These are phyloP conservation scores for Lytechinus variegatus DNA, from an alignment of 35 echinoderm and acorn worm species.

Conservation along the genomic window DNA sequence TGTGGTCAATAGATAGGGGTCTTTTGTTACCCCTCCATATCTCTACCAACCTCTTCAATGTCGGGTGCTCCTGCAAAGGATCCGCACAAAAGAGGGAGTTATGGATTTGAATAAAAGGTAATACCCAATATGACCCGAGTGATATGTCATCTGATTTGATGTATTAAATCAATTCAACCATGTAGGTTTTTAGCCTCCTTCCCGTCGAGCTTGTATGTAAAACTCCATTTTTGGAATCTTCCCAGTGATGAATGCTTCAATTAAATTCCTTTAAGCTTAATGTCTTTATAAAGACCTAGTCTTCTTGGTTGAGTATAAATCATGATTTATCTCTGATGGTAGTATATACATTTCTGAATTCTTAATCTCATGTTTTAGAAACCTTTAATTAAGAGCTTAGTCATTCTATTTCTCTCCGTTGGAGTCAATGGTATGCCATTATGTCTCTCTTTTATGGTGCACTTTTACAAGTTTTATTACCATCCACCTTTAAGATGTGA, in stretches of 20 bases:
- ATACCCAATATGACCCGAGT: background rate
- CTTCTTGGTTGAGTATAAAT: background rate
- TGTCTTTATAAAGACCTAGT: background rate
- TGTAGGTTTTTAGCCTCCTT: background rate
- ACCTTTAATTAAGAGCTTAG: background rate
- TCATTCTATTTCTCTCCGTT: background rate
- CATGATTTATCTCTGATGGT: background rate
- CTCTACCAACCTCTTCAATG: background rate
- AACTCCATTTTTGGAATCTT: background rate
- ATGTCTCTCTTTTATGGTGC: background rate
- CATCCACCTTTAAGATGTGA: background rate
- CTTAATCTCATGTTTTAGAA: conserved; percentile 6
- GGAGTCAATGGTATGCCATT: background rate
- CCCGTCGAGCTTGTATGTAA: background rate
- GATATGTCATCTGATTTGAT: background rate
- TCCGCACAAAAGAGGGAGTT: background rate
- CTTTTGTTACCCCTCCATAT: background rate
- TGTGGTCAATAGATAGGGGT: background rate
- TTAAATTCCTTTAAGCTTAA: background rate
- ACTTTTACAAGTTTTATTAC: conserved; percentile 6
- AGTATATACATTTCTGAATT: background rate
- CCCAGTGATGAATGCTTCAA: background rate
- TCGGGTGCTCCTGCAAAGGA: background rate
- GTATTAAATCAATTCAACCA: background rate
- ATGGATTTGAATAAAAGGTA: background rate